Evolutionary conservation across 2,113 vertebrate species (phyloP).

Genomic region (Platanista minor): DNA sequence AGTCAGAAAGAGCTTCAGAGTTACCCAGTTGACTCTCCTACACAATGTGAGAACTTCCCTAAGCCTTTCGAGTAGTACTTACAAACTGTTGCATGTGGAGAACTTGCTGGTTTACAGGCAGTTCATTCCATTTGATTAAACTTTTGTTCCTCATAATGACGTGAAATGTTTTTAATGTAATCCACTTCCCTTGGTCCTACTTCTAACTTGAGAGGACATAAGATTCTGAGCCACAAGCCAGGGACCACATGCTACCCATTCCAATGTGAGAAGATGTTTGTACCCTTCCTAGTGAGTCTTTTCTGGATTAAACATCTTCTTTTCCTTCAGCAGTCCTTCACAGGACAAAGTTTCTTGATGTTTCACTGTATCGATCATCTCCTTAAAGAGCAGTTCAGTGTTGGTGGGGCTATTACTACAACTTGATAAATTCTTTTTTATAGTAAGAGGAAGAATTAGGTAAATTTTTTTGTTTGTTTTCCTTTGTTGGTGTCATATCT

Average conservation of each 20-base stretch:
- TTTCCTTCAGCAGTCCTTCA: not conserved
- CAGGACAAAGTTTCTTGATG: not conserved
- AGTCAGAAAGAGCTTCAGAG: not conserved
- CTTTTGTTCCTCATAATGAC: not conserved
- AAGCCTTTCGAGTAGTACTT: not conserved
- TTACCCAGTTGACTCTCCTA: not conserved
- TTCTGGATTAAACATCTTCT: not conserved
- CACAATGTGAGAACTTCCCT: not conserved
- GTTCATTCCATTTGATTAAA: constrained; percentile 9
- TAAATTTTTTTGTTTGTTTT: not conserved
- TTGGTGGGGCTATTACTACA: not conserved
- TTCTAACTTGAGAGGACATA: not conserved
- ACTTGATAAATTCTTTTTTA: not conserved
- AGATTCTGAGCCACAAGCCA: not conserved
- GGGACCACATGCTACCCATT: not conserved
- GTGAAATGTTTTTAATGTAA: not conserved
- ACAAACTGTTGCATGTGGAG: not conserved
- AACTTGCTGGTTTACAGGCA: not conserved
- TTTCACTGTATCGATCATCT: not conserved
- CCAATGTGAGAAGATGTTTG: not conserved
- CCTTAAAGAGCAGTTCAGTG: not conserved
- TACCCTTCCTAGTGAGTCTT: not conserved
- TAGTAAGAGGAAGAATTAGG: not conserved
- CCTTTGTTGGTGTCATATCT: not conserved
- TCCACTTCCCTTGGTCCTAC: not conserved